phyloP scores from a whole-genome alignment of 2,113 vertebrate species.

The Egretta garzetta region DNA sequence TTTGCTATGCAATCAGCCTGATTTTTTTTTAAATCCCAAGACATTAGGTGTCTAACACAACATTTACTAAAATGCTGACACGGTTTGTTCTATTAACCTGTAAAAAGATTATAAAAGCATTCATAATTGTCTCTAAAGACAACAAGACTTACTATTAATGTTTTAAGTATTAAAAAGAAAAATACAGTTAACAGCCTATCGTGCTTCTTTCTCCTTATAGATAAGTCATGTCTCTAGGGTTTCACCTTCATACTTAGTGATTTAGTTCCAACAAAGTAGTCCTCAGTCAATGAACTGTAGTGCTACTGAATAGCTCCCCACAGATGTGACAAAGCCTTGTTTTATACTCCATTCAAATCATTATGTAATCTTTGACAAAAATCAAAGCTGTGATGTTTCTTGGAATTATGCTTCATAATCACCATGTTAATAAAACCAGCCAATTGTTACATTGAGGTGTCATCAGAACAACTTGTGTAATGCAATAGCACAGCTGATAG shows the following conservation, averaged over 20 bases:
- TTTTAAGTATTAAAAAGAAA: not conserved
- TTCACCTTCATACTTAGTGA: not conserved
- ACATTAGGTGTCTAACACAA: not conserved
- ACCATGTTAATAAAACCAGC: not conserved
- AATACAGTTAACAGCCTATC: not conserved
- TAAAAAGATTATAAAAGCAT: not conserved
- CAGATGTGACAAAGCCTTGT: accelerated
- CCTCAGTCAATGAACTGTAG: not conserved
- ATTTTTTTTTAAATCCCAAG: not conserved
- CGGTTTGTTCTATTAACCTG: not conserved
- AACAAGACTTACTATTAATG: not conserved
- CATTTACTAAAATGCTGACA: not conserved
- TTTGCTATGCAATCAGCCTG: not conserved
- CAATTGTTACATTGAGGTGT: not conserved
- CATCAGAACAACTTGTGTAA: not conserved
- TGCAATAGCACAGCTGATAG: not conserved
- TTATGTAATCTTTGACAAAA: not conserved
- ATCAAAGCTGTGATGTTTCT: not conserved
- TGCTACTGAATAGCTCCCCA: not conserved
- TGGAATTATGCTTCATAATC: not conserved
- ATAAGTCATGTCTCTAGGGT: not conserved
- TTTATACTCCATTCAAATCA: not conserved
- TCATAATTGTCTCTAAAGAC: not conserved
- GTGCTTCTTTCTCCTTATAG: not conserved
- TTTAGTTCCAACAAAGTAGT: not conserved